Evolutionary conservation across 2,113 vertebrate genomes (phyloP).

Genomic region (Ictalurus punctatus): DNA sequence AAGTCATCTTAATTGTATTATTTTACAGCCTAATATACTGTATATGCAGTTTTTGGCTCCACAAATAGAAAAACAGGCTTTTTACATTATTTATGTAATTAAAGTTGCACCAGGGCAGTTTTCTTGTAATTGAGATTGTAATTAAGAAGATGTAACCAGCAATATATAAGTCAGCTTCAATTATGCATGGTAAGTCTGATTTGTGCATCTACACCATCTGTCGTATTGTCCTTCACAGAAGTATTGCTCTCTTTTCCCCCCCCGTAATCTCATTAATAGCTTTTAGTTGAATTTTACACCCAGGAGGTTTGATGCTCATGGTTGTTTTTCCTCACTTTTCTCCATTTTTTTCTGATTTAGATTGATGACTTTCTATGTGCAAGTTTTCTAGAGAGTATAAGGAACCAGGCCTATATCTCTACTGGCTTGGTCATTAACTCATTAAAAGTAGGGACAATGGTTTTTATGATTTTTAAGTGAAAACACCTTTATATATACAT

Average conservation of each 20-base stretch:
- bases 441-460: background rate
- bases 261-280: background rate
- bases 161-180: conserved; percentile 6
- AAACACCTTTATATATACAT: background rate
- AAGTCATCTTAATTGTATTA: background rate
- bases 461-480: background rate
- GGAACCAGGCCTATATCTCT: background rate
- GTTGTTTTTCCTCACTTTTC: background rate
- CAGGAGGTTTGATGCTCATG: background rate
- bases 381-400: background rate
- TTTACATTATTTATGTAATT: background rate
- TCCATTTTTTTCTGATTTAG: background rate
- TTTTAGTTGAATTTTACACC: background rate
- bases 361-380: background rate
- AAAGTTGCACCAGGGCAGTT: background rate
- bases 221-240: background rate
- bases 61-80: background rate
- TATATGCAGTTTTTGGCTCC: background rate
- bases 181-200: background rate
- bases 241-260: background rate
- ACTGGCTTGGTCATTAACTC: background rate
- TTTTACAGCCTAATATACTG: background rate
- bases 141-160: background rate
- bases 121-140: background rate
- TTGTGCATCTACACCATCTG: background rate